Evolutionary conservation across 2,113 vertebrate genomes (phyloP).

Genomic region (Aphelocoma coerulescens): DNA sequence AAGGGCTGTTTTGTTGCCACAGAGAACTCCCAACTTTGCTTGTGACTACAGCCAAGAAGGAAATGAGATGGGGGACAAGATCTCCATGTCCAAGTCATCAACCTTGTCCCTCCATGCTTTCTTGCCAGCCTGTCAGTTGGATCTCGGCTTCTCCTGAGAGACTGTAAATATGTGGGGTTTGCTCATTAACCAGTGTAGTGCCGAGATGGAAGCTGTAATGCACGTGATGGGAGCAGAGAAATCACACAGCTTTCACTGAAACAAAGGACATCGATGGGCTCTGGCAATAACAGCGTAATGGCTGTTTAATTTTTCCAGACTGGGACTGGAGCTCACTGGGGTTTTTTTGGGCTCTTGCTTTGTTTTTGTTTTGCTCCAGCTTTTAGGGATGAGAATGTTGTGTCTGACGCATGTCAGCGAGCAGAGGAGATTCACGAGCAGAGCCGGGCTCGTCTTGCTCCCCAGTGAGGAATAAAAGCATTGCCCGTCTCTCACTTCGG

Average conservation of each 20-base stretch:
- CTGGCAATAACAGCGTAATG: neutral
- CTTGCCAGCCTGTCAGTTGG: neutral
- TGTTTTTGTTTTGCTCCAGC: constrained; percentile 26
- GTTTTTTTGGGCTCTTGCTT: neutral
- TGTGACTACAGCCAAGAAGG: neutral
- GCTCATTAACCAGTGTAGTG: neutral
- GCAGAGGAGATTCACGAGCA: neutral
- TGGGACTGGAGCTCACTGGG: neutral
- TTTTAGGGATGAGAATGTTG: constrained; percentile 41
- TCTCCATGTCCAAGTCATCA: neutral
- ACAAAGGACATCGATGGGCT: neutral
- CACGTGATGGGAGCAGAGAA: neutral
- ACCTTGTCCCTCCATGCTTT: fast-evolving
- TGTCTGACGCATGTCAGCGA: constrained; percentile 43
- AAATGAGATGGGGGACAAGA: neutral
- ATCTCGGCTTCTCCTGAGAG: neutral
- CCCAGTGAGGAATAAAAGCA: constrained; percentile 16
- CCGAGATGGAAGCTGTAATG: neutral
- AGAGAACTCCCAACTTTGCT: neutral
- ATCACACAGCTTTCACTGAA: neutral
- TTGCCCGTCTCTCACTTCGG: constrained; percentile 40
- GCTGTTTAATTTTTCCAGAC: constrained; percentile 20
- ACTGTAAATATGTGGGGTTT: neutral
- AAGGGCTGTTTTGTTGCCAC: neutral
- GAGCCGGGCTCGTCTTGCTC: constrained; percentile 3